Evolutionary conservation across 2,797 vertebrate species (phyloP), one percentile per base, ranked within the genome.

Genomic region (Heliangelus exortis): DNA sequence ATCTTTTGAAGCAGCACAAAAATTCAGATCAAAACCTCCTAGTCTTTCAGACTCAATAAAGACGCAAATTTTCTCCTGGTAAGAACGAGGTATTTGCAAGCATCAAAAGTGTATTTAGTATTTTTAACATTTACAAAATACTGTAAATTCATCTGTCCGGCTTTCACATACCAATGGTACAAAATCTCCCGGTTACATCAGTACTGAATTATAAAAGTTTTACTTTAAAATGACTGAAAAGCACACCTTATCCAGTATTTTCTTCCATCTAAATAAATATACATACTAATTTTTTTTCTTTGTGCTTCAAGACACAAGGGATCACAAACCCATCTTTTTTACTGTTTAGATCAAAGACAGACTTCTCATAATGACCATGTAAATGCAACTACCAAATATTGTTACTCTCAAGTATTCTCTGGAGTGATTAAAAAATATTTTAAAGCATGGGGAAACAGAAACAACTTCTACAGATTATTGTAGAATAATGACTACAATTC

Each of bases 51-150:
- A 54, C 15, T 36, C 45, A 9, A 14, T 36, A 88, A 51, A 51
- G 36, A 29, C 90, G 51, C 10, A 63, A 81, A 57, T 55, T 74
- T 57, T 83, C 15, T 74, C 36, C 18, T 55, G 29, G 19, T 34
- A 95, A 63, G 58, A 82, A 65, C 10, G 87, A 75, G 13, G 16
- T 23, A 87, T 41, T 19, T 84, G n/a, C 53, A 68, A 81, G 77
- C 58, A 68, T 68, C 21, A 82, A 51, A 78, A 76, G 12, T 3
- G 22, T 6, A 41, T 31, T 85, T 61, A 85, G 26, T 53, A 18
- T 13, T 93, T 92, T 95, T 93, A 91, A 22, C 82, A 95, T 94
- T 95, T 95, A 93, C 77, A 94, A 88, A 90, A 93, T 57, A 92
- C 14, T 53, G 45, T 51, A 48, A 87, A 89, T 72, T 59, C 7